Conservation (phyloP, 2,888 invertebrate genomes). For the Orchesella flavescens region DNA sequence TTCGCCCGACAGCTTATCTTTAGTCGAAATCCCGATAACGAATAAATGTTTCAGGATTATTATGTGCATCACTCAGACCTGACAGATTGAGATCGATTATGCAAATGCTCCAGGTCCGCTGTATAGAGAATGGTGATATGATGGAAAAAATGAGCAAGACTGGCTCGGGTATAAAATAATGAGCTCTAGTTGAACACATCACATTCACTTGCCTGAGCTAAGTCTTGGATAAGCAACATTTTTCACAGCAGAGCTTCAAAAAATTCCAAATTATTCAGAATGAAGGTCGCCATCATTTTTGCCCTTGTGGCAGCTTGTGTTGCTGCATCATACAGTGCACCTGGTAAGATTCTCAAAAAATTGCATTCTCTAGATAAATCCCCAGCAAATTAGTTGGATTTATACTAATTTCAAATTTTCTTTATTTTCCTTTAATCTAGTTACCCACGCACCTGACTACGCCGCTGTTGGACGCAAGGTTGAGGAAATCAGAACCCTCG, state of each 20-base stretch:
- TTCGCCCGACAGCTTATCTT: no score
- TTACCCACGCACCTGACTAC: conserved; percentile 15
- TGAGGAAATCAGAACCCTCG: background rate
- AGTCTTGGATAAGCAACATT: no score
- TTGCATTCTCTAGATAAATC: background rate
- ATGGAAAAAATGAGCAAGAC: no score
- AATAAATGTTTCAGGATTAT: no score
- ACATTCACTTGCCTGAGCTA: no score
- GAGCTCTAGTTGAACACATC: no score
- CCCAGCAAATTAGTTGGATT: background rate
- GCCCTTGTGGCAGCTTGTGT: conserved; percentile 26
- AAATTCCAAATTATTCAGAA: background rate
- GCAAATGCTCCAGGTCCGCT: no score
- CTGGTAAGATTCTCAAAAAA: conserved; percentile 1
- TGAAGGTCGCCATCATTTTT: conserved; percentile 20
- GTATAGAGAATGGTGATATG: no score
- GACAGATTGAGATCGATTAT: no score
- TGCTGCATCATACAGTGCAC: conserved; percentile 9
- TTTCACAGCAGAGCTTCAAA: background rate
- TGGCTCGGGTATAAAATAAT: no score
- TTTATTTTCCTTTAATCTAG: background rate
- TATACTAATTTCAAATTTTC: background rate
- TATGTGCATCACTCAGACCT: no score
- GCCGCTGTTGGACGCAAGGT: conserved; percentile 18
- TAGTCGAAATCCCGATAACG: no score